Base-by-base conservation (phyloP, 2,888 invertebrate genomes). In the Cryptus armator region DNA sequence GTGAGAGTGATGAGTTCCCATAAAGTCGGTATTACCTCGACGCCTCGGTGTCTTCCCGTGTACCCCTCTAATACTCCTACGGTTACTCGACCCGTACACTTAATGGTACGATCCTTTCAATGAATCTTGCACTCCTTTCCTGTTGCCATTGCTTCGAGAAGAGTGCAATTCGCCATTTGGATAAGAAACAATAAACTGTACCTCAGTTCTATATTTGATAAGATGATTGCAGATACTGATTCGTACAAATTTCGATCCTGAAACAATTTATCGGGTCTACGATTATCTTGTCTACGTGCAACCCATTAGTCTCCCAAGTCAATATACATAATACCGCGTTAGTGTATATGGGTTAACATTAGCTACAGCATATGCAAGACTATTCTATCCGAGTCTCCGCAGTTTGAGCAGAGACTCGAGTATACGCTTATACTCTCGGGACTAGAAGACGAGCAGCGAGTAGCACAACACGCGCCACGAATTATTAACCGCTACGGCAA, bases 401-500 rank as follows among this genome's bases (percentile, higher is more conserved):
- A 32, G 24, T 24, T 75, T 53, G 46, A 78, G 48, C 53, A 24
- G 72, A 62, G 64, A 70, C 59, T 72, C 29, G 59, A 48, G 64
- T 78, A n/a, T 29, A 51, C 51, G 44, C 7, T 37, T 48, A 71
- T 66, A 75, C 66, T 72, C 85, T 72, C 72, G 62, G 29, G 53
- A 86, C 78, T n/a, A 86, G 80, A 83, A 86, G 74, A 70, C 78
- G 84, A 87, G 84, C 86, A 87, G 71, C 59, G 81, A 86, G 86
- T 85, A 70, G 87, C 71, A 79, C 81, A 85, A 86, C 88, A 88
- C 89, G 88, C 88, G 88, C 84, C 87, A 82, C 88, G 89, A 90
- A 90, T 91, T 91, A 91, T 91, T 89, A 89, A 90, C 86, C 87
- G 86, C 81, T 82, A 87, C 86, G 79, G 89, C 88, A 89, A 89